These are phyloP conservation scores for Drosophila dunni DNA, from an alignment of 1,140 invertebrate genomes.

Conservation along the genomic window DNA sequence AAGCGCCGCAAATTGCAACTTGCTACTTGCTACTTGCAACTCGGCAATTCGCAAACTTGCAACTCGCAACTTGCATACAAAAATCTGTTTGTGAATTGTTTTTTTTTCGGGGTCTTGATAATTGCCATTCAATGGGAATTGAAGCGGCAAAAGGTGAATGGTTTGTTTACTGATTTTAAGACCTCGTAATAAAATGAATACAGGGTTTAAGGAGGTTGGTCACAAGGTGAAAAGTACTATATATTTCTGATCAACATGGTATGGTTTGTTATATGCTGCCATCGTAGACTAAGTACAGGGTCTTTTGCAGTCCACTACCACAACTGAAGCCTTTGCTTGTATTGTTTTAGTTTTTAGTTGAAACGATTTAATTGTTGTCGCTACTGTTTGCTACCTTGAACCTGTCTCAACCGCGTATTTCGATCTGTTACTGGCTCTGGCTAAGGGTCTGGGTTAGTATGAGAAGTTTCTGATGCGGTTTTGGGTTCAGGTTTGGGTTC, in stretches of 20 bases:
- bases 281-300: no score
- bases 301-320: no score
- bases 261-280: no score
- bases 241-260: no score
- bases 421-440: not conserved
- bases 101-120: slow-evolving; percentile 67
- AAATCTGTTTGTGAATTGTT: slow-evolving; percentile 65
- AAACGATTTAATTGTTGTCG: slow-evolving; percentile 70
- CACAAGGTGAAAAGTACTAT: no score
- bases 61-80: slow-evolving; percentile 71
- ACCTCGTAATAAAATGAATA: no score
- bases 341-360: no score
- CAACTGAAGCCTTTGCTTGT: no score
- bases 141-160: slow-evolving; percentile 13
- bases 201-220: no score
- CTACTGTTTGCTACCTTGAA: slow-evolving; percentile 62
- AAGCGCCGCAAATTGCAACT: slow-evolving; percentile 75
- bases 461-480: not conserved
- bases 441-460: slow-evolving; percentile 1
- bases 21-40: slow-evolving; percentile 32
- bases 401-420: slow-evolving; percentile 22
- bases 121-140: slow-evolving; percentile 61
- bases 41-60: slow-evolving; percentile 36
- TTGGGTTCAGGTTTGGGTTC: not conserved
- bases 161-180: slow-evolving; percentile 27